Conservation (phyloP, 2,113 vertebrate genomes). For the Etia nguti region DNA sequence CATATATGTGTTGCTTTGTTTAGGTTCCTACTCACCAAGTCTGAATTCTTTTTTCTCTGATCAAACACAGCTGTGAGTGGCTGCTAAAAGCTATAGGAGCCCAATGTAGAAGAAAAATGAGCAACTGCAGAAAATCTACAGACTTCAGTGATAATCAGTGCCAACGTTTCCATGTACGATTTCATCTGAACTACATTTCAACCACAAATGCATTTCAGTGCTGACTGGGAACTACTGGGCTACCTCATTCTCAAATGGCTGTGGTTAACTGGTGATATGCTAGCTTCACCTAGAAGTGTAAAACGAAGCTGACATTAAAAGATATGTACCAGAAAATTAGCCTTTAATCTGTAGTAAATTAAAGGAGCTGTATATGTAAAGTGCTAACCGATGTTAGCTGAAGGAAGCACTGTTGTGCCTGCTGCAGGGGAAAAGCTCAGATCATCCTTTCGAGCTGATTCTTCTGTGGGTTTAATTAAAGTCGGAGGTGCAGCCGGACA, state of each 20-base stretch:
- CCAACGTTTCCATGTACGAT: not conserved
- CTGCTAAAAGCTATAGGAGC: not conserved
- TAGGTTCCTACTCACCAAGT: not conserved
- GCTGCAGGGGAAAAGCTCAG: not conserved
- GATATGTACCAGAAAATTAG: not conserved
- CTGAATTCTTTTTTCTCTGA: not conserved
- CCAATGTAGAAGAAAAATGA: not conserved
- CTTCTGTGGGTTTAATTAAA: conserved; percentile 35
- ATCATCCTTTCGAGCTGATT: not conserved
- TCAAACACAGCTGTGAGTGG: not conserved
- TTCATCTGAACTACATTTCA: not conserved
- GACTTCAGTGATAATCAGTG: not conserved
- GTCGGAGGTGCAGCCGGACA: not conserved
- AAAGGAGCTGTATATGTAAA: not conserved
- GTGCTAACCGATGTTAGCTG: not conserved
- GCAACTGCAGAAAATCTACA: not conserved
- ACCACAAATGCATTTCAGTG: not conserved
- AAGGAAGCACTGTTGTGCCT: not conserved
- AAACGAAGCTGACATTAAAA: not conserved
- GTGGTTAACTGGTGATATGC: not conserved
- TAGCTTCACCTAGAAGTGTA: not conserved
- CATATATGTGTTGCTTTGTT: not conserved
- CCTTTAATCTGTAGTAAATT: not conserved
- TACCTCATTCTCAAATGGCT: not conserved
- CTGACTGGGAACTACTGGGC: not conserved